Evolutionary conservation across 2,888 invertebrate genomes (phyloP).

Genomic region (Ferrisia virgata): DNA sequence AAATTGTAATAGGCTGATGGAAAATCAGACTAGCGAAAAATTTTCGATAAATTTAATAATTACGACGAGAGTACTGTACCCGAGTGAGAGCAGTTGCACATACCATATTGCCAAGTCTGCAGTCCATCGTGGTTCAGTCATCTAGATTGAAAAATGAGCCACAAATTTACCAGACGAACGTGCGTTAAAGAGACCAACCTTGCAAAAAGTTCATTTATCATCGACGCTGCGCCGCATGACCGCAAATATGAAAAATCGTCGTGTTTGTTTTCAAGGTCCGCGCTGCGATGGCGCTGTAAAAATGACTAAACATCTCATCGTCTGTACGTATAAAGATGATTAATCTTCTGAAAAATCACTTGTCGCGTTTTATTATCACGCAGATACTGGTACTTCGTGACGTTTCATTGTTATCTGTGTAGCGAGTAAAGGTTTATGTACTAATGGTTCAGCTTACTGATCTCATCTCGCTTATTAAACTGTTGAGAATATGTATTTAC

Average conservation of each 20-base stretch:
- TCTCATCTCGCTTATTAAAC: background rate
- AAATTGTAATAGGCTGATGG: too few species aligned
- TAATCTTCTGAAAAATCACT: background rate
- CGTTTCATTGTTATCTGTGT: constrained; percentile 2
- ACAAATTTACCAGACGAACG: too few species aligned
- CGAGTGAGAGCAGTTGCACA: too few species aligned
- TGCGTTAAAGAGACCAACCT: background rate
- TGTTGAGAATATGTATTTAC: background rate
- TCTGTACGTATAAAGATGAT: background rate
- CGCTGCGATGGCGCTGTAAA: background rate
- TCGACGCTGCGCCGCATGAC: background rate
- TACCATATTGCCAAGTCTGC: too few species aligned
- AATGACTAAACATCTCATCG: background rate
- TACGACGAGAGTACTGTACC: too few species aligned
- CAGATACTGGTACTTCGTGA: background rate
- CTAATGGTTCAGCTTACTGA: background rate
- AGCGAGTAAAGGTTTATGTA: background rate
- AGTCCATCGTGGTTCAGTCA: too few species aligned
- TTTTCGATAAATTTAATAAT: too few species aligned
- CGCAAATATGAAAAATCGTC: background rate
- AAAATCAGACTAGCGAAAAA: too few species aligned
- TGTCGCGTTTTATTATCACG: background rate
- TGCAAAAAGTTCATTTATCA: background rate
- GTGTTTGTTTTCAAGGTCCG: constrained; percentile 4
- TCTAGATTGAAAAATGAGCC: too few species aligned